Base-by-base conservation (phyloP, 2,113 vertebrate genomes). In the Paedocypris sp. region DNA sequence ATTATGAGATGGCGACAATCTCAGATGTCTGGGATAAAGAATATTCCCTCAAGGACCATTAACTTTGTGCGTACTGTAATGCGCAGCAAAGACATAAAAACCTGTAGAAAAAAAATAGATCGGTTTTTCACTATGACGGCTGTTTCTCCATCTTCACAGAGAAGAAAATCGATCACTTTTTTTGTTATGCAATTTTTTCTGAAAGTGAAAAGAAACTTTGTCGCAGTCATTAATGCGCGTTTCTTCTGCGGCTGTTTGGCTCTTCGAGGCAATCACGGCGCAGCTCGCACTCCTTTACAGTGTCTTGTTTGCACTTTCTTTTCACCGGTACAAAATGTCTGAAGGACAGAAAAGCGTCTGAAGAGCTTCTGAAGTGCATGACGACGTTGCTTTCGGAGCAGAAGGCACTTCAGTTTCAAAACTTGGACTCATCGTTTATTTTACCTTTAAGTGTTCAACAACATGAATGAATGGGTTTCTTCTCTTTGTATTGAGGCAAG, bases 231-330 rank as follows among this genome's bases (percentile, higher is more conserved):
- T 33, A 45, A 32, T 35, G 23, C 33, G 19, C 28, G 18, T 39
- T 39, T 49, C 42, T 26, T 19, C 13, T 13, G 6, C 10, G 12
- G 22, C 32, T 18, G 20, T 32, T 41, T 7, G 25, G 9, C 9
- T 31, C 20, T 32, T 20, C 51, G 59, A 35, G 32, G 48, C 38
- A 62, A 62, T 45, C 28, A 25, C 13, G 18, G 39, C 39, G 26
- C 4, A 35, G 10, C 9, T 6, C 9, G 28, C 29, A 33, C 1
- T 26, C 9, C n/a, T 28, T 39, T 38, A 38, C 39, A 10, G 20
- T n/a, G n/a, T n/a, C 13, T 19, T 38, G 22, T 36, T 52, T 8
- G 5, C 4, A 13, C 19, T 4, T 35, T 38, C 43, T 47, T 23
- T 47, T 23, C 10, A 12, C 33, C 6, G 25, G 28, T 29, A 28